These are phyloP conservation scores for Tragulus kanchil DNA, from an alignment of 2,113 vertebrate genomes.

Conservation along the genomic window DNA sequence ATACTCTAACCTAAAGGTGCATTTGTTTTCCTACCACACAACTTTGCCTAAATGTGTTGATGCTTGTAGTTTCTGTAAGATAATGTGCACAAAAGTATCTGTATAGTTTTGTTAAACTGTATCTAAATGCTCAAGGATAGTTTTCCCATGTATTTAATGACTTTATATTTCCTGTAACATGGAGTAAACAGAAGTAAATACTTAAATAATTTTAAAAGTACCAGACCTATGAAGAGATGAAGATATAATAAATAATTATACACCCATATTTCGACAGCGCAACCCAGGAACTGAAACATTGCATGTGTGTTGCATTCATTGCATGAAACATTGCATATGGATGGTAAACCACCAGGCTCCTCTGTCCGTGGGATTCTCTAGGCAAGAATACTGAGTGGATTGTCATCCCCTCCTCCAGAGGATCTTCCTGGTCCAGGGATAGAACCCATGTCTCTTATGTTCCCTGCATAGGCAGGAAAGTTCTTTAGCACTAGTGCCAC, in stretches of 20 bases:
- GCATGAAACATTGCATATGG: too few relatives aligned
- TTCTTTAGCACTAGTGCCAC: not conserved
- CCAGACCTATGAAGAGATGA: not conserved
- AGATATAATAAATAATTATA: not conserved
- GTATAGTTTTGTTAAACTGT: not conserved
- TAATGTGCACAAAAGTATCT: not conserved
- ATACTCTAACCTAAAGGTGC: not conserved
- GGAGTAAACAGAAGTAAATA: not conserved
- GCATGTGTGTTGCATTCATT: not conserved
- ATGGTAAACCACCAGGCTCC: not conserved
- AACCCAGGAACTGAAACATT: not conserved
- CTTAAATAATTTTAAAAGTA: constrained; percentile 7
- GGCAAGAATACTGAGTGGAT: not conserved
- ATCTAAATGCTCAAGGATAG: not conserved
- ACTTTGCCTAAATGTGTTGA: not conserved
- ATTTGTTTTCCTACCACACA: not conserved
- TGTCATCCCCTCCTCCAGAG: not conserved
- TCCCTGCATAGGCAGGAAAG: not conserved
- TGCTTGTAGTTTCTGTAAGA: not conserved
- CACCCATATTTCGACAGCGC: not conserved
- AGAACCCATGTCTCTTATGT: not conserved
- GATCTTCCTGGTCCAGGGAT: not conserved
- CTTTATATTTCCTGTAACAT: not conserved
- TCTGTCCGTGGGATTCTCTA: not conserved
- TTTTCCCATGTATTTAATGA: not conserved